Conservation (phyloP, 2,113 vertebrate species). For the Heloderma charlesbogerti region DNA sequence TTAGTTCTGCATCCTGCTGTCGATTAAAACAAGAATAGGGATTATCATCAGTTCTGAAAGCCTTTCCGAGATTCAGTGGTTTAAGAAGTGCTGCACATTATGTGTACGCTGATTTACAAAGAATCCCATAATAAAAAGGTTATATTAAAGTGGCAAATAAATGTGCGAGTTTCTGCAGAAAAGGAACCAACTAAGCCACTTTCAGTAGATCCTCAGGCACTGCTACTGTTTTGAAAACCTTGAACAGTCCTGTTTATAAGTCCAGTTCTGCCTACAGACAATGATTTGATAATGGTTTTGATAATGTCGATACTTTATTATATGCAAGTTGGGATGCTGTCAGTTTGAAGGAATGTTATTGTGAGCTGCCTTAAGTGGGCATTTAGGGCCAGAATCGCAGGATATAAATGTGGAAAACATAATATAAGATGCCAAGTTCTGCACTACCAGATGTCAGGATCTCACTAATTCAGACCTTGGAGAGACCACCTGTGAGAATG, state of each 20-base stretch:
- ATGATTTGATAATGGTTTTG: neutral
- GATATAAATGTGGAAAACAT: neutral
- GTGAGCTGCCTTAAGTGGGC: neutral
- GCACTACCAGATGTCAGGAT: no score
- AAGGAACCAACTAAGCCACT: neutral
- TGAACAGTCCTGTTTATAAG: neutral
- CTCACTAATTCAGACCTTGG: no score
- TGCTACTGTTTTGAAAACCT: neutral
- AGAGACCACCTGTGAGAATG: no score
- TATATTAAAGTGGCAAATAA: conserved; percentile 5
- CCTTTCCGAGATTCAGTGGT: conserved; percentile 20
- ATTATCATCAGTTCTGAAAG: neutral
- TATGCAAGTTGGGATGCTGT: neutral
- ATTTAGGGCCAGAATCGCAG: neutral
- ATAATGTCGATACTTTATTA: neutral
- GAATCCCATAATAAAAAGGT: rapidly evolving
- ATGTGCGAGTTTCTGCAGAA: neutral
- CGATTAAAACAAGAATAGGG: neutral
- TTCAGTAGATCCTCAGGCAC: neutral
- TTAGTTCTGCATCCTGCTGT: conserved; percentile 27
- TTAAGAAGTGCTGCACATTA: conserved; percentile 7
- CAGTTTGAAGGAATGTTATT: neutral
- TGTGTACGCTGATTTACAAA: neutral
- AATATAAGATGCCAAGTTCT: neutral
- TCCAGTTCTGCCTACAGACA: rapidly evolving